Evolutionary conservation across 1,140 invertebrate species (phyloP), one percentile per base, ranked within the genome.

Genomic region (Penaeus vannamei): DNA sequence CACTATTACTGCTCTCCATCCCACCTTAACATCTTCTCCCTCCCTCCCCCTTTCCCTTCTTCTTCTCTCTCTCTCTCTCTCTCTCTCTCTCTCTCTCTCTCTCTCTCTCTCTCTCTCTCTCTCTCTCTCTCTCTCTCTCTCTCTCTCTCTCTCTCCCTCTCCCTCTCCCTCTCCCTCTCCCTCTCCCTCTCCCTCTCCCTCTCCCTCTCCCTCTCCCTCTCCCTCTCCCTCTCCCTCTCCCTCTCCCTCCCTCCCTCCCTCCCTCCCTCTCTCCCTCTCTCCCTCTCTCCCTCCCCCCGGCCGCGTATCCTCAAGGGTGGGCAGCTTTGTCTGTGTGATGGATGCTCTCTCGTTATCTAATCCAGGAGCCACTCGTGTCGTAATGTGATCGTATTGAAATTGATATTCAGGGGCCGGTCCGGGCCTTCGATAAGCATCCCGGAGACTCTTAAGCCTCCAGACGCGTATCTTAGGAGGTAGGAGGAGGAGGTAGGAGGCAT

Each of bases 1-100:
- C 83, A 66, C 84, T 72, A 60, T 85, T 77, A 76, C 84, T 72
- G 36, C 36, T 14, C 42, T 29, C 53, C 36, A 62, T 77, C 66
- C 69, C 42, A 61, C 29, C 64, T 60, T 80, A 46, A 32, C 85
- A n/a, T 61, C 17, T 32, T 72, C 64, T 26, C 61, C 53, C 10
- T 26, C 53, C 46, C 72, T 77, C 85, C 80, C 85, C 22, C 29
- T 83, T 20, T 46, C 69, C 72, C 61, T 20, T 60, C 22, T 59
- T 61, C 19, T 59, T n/a, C 81, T 84, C 20, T 60, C 29, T 46
- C 23, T 29, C 23, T 66, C 83, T 69, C 23, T 23, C 1, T 53
- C 8, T 85, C 60, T 72, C 10, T 53, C 53, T 53, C 53, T 53
- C 53, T 12, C 53, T 29, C 61, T 36, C 81, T n/a, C 81, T 84